Conservation (phyloP, 2,888 invertebrate genomes). For the Pammene fasciana region DNA sequence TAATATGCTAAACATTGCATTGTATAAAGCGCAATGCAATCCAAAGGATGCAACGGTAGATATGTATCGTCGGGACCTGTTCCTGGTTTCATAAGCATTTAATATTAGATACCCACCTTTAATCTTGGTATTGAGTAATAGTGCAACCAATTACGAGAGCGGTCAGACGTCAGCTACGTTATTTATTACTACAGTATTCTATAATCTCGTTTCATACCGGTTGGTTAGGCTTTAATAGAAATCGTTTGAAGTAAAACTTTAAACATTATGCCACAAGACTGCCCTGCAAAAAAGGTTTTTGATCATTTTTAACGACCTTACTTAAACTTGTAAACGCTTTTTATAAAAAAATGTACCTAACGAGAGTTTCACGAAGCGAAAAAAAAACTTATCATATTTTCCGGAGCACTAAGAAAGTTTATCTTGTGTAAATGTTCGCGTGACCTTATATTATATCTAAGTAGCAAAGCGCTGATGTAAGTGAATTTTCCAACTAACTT, state of each 20-base stretch:
- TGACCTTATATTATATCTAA: not conserved
- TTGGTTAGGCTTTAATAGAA: not conserved
- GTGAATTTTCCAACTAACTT: not conserved
- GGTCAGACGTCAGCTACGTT: conserved; percentile 3
- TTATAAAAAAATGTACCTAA: not conserved
- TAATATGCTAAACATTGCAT: conserved; percentile 13
- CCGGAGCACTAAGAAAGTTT: not conserved
- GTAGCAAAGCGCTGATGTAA: not conserved
- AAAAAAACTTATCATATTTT: conserved; percentile 1
- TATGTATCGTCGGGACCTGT: conserved; percentile 12
- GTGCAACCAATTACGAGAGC: conserved; percentile 21
- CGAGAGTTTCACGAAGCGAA: not conserved
- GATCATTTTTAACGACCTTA: not conserved
- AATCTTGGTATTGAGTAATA: conserved; percentile 23
- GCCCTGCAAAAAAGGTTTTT: not conserved
- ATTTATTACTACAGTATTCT: conserved; percentile 16
- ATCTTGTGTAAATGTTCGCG: not conserved
- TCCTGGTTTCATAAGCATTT: conserved; percentile 22
- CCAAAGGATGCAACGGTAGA: conserved; percentile 24
- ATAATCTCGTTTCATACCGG: not conserved
- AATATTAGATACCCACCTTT: conserved; percentile 5
- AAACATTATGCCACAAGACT: not conserved
- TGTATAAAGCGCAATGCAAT: conserved; percentile 13
- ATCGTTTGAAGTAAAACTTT: not conserved
- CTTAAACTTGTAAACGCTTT: not conserved